Evolutionary conservation across 2,113 vertebrate genomes (phyloP).

Genomic region (Acrocephalus arundinaceus): DNA sequence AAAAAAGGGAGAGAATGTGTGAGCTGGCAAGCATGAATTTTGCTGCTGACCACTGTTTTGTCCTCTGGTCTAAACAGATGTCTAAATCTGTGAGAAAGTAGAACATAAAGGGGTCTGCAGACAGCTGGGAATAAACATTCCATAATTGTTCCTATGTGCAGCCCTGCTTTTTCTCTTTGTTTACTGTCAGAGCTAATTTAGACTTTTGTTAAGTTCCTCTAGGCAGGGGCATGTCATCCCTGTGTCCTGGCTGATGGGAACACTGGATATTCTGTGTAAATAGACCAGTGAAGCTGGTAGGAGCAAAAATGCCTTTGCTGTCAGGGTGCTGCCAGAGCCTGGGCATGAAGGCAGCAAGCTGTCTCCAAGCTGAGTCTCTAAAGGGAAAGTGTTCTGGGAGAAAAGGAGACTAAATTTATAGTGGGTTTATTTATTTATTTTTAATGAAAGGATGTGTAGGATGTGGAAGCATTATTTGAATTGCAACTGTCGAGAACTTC

Average conservation of each 20-base stretch:
- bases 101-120: neutral
- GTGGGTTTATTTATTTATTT: neutral
- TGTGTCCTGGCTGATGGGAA: neutral
- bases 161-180: neutral
- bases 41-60: neutral
- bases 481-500: neutral
- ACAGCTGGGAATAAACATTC: neutral
- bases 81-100: neutral
- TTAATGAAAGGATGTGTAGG: neutral
- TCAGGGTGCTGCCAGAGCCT: neutral
- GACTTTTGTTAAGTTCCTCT: neutral
- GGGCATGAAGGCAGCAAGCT: neutral
- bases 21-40: neutral
- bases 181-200: neutral
- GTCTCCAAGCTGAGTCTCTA: neutral
- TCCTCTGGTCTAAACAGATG: neutral
- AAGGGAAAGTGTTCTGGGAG: neutral
- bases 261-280: neutral
- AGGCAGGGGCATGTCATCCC: neutral
- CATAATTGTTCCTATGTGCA: neutral
- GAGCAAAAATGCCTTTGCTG: neutral
- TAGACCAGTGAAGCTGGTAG: neutral
- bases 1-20: neutral
- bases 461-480: neutral
- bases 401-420: neutral